Percentiles rank a stretch among this genome's conserved stretches.
phyloP scores from a whole-genome alignment of 2,113 vertebrate species.

The Dinomys branickii region DNA sequence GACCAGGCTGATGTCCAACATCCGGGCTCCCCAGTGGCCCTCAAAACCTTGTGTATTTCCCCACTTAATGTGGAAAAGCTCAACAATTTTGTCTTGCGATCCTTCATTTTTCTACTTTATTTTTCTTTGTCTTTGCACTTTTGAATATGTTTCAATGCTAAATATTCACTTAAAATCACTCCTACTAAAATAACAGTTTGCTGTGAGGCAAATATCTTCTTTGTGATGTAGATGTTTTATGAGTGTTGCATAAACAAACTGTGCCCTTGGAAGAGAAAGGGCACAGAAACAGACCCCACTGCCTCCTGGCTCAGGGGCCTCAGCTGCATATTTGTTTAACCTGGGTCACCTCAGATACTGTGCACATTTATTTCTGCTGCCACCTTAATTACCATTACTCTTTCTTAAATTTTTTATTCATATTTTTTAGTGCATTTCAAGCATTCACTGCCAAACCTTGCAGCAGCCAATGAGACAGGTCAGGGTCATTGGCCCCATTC shows the following conservation, averaged over 20 bases:
- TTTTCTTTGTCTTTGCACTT: background rate
- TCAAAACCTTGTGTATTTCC: background rate
- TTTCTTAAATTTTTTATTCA: slow-evolving; percentile 42
- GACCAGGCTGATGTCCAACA: no score
- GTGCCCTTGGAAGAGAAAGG: background rate
- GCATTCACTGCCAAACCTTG: slow-evolving; percentile 44
- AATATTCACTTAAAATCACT: background rate
- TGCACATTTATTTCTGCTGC: slow-evolving; percentile 50
- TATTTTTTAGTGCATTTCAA: slow-evolving; percentile 65
- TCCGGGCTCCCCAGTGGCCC: background rate
- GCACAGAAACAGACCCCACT: background rate
- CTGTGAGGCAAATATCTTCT: background rate
- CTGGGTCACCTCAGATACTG: slow-evolving; percentile 53
- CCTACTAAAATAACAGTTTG: background rate
- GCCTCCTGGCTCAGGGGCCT: background rate
- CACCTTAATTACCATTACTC: slow-evolving; percentile 39
- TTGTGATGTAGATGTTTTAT: background rate
- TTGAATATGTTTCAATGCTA: background rate
- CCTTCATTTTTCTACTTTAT: background rate
- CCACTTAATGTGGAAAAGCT: background rate
- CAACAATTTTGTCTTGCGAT: background rate
- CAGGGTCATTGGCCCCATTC: slow-evolving; percentile 69
- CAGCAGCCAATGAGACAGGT: background rate
- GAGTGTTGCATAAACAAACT: background rate
- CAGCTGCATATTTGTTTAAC: slow-evolving; percentile 51